A percentile compares a stretch with the other conserved stretches of the same genome.
These are phyloP conservation scores for Ceratotherium simum DNA, from an alignment of 2,113 vertebrate species.

Conservation along the genomic window DNA sequence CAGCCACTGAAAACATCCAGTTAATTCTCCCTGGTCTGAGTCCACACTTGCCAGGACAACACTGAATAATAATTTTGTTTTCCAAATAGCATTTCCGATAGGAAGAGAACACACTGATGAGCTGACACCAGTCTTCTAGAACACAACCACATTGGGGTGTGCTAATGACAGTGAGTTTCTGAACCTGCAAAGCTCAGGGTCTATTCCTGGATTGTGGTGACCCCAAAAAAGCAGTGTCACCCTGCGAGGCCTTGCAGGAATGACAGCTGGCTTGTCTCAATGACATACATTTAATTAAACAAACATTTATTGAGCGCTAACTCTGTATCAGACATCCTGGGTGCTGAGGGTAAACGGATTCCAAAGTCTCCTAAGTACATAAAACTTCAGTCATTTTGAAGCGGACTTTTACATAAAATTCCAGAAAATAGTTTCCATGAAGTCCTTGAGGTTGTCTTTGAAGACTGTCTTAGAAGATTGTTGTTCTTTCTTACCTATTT, in stretches of 20 bases:
- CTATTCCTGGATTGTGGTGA: neutral
- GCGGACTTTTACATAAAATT: neutral
- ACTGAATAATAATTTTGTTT: neutral
- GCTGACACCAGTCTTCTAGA: neutral
- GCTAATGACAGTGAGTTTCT: neutral
- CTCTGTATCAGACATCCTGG: neutral
- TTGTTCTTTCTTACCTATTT: neutral
- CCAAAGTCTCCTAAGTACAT: neutral
- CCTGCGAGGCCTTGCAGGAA: neutral
- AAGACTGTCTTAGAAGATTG: neutral
- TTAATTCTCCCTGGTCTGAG: neutral
- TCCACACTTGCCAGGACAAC: neutral
- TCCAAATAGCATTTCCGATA: neutral
- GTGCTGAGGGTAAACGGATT: neutral
- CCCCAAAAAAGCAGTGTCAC: neutral
- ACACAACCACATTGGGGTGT: neutral
- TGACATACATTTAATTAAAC: neutral
- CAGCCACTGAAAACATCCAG: neutral
- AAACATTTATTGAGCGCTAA: neutral
- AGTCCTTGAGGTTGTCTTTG: neutral
- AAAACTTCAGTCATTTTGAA: neutral
- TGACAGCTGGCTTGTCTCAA: neutral
- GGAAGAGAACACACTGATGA: neutral
- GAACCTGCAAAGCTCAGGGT: neutral
- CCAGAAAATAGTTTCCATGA: neutral